Evolutionary conservation across 2,797 vertebrate species (phyloP).

Genomic region (Spea hammondii): DNA sequence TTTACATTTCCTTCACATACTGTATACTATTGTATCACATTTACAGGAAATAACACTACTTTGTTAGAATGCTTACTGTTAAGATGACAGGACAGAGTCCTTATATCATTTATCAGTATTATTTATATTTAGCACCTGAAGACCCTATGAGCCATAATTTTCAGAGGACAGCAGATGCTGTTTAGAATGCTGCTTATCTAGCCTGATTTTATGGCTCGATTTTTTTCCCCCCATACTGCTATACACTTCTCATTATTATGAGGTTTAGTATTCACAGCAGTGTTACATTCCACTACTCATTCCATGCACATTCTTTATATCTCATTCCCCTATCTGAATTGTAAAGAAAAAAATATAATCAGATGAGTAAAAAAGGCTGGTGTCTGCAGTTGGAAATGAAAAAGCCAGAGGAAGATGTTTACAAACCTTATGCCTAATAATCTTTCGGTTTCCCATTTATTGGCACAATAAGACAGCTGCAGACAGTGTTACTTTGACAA

Average conservation of each 20-base stretch:
- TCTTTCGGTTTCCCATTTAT: conserved; percentile 39
- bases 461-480: conserved; percentile 36
- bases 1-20: no score
- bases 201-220: conserved; percentile 54
- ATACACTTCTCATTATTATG: conserved; percentile 50
- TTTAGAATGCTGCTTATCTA: conserved; percentile 51
- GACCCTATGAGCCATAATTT: conserved; percentile 43
- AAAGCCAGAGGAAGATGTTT: conserved; percentile 35
- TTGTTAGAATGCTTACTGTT: not conserved
- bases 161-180: conserved; percentile 53
- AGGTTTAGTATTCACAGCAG: conserved; percentile 54
- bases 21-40: no score
- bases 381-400: conserved; percentile 46
- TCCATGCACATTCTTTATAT: conserved; percentile 51
- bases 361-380: conserved; percentile 49
- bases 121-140: conserved; percentile 45
- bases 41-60: not conserved
- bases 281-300: conserved; percentile 53
- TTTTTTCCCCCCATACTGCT: conserved; percentile 48
- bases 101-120: conserved; percentile 19
- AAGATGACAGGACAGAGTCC: not conserved
- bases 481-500: conserved; percentile 31
- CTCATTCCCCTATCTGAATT: conserved; percentile 50
- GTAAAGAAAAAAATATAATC: conserved; percentile 45
- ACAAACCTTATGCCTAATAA: conserved; percentile 36